Conservation (phyloP, 2,113 vertebrate genomes). For the Peromyscus californicus region DNA sequence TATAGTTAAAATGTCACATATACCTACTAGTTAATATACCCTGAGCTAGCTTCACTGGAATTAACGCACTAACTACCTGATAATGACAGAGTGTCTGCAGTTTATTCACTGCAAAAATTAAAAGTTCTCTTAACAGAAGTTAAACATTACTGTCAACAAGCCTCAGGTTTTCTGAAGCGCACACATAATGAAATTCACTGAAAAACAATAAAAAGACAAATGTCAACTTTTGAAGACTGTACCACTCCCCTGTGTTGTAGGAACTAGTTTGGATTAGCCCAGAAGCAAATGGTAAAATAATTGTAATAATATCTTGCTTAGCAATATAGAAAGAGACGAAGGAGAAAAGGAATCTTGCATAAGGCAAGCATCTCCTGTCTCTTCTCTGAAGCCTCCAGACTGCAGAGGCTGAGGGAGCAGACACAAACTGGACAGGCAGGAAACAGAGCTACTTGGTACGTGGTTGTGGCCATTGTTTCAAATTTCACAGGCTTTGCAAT, state of each 20-base stretch:
- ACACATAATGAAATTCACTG: constrained; percentile 39
- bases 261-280: constrained; percentile 46
- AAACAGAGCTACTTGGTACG: background rate
- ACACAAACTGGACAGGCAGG: background rate
- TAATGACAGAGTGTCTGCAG: background rate
- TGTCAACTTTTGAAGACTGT: constrained; percentile 46
- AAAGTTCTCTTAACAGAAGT: constrained; percentile 31
- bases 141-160: constrained; percentile 47
- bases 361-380: background rate
- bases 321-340: constrained; percentile 19
- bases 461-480: background rate
- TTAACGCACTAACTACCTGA: background rate
- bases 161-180: background rate
- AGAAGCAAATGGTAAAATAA: constrained; percentile 59
- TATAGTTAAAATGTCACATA: background rate
- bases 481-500: constrained; percentile 1
- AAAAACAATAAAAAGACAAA: constrained; percentile 43
- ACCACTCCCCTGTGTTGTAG: constrained; percentile 18
- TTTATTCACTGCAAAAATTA: background rate
- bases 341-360: background rate
- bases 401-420: background rate
- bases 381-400: background rate
- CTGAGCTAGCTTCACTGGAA: background rate
- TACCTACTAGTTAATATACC: background rate
- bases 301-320: constrained; percentile 64